Conservation (phyloP, 2,797 vertebrate species). For the Thaleichthys pacificus region DNA sequence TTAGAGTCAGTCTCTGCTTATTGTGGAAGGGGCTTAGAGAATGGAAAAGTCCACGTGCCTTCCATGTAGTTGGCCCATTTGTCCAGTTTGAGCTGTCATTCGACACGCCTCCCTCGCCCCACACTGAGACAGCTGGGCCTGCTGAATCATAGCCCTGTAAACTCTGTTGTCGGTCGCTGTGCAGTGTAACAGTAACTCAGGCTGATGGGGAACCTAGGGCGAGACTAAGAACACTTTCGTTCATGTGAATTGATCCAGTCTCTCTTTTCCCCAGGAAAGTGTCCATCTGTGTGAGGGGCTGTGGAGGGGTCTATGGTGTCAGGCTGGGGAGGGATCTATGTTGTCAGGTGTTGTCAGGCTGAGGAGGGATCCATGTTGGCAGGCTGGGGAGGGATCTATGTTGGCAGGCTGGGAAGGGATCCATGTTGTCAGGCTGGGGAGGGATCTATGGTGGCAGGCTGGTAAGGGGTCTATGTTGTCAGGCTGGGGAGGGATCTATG, state of each 20-base stretch:
- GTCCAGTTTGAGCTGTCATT: not conserved
- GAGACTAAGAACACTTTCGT: too few relatives aligned
- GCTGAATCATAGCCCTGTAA: not conserved
- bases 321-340: too few relatives aligned
- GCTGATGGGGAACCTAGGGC: too few relatives aligned
- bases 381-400: not conserved
- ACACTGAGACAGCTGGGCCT: not conserved
- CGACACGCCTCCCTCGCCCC: not conserved
- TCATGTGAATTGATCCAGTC: too few relatives aligned
- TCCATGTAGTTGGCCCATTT: not conserved
- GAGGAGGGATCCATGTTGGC: too few relatives aligned
- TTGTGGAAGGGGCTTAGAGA: not conserved
- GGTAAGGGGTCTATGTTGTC: too few relatives aligned
- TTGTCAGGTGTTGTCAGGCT: not conserved
- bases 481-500: too few relatives aligned
- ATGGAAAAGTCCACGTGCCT: not conserved
- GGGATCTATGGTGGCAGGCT: too few relatives aligned
- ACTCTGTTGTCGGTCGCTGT: not conserved
- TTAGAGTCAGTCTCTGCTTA: not conserved
- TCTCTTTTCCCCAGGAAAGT: too few relatives aligned
- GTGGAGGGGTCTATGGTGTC: too few relatives aligned
- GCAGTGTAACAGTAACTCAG: too few relatives aligned
- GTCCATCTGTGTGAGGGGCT: too few relatives aligned
- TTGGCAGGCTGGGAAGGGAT: not conserved
- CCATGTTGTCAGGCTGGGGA: not conserved